These are phyloP conservation scores for Chelmon rostratus DNA, from an alignment of 2,797 vertebrate species.

Conservation along the genomic window DNA sequence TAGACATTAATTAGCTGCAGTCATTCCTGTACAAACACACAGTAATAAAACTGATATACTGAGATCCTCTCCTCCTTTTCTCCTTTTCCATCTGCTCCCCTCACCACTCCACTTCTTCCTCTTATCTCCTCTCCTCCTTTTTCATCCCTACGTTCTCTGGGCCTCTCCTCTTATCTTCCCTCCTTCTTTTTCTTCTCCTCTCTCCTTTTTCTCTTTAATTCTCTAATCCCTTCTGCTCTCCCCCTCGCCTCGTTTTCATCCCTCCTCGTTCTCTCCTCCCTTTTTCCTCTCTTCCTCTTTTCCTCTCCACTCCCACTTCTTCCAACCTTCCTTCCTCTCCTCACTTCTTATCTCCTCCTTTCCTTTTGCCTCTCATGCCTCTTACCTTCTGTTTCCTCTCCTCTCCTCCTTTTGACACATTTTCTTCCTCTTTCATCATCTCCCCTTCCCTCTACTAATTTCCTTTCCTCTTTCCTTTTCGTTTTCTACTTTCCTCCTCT, in stretches of 20 bases:
- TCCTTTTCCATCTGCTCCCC: neutral
- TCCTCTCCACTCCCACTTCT: no score
- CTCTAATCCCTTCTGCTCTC: neutral
- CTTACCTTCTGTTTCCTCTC: neutral
- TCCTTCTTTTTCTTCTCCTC: neutral
- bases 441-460: fast-evolving
- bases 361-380: neutral
- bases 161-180: no score
- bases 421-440: neutral
- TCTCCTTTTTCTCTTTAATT: neutral
- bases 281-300: no score
- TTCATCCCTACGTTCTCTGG: no score
- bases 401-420: no score
- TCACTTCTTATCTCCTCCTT: neutral
- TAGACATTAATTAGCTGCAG: slow-evolving; percentile 82
- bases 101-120: neutral
- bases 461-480: neutral
- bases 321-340: no score
- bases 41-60: slow-evolving; percentile 78
- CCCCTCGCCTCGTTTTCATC: neutral
- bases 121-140: neutral
- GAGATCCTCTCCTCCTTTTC: slow-evolving; percentile 40
- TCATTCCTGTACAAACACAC: slow-evolving; percentile 77
- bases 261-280: neutral
- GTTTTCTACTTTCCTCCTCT: no score